These are phyloP conservation scores for Chouioia cunea DNA, from an alignment of 2,888 invertebrate species.

Conservation along the genomic window DNA sequence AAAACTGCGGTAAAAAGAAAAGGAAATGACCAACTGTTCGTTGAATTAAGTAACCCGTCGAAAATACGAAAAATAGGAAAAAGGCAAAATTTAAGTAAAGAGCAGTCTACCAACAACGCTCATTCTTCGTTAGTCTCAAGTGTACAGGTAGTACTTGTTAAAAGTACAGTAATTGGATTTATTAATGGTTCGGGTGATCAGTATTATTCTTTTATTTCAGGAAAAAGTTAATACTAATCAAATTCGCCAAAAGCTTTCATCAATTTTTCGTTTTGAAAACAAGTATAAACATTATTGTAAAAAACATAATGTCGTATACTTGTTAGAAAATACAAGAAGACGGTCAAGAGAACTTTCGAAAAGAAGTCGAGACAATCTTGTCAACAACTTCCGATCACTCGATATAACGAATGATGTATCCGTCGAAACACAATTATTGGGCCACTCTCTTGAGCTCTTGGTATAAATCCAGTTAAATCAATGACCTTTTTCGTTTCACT, in stretches of 20 bases:
- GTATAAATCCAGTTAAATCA: no score
- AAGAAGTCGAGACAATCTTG: constrained; percentile 28
- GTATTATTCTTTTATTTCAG: constrained; percentile 3
- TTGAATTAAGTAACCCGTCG: not conserved
- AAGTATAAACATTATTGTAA: constrained; percentile 44
- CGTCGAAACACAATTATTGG: no score
- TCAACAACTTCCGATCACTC: constrained; percentile 36
- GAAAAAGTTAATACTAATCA: not conserved
- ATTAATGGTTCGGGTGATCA: not conserved
- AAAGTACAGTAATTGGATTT: not conserved
- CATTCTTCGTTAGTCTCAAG: no score
- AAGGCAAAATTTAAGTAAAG: not conserved
- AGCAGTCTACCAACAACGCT: no score
- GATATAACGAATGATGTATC: not conserved
- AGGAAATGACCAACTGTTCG: not conserved
- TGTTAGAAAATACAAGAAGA: constrained; percentile 32
- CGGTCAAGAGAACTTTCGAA: constrained; percentile 17
- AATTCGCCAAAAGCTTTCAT: constrained; percentile 24
- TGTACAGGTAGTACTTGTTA: no score
- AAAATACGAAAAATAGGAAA: constrained; percentile 34
- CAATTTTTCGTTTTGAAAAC: constrained; percentile 28
- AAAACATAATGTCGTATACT: constrained; percentile 31
- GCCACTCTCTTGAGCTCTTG: no score
- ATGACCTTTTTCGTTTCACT: no score
- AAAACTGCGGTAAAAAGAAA: constrained; percentile 23